Percentiles rank a stretch among this genome's conserved stretches.
These are phyloP conservation scores for Pelosia muscerda DNA, from an alignment of 2,888 invertebrate species.

Conservation along the genomic window DNA sequence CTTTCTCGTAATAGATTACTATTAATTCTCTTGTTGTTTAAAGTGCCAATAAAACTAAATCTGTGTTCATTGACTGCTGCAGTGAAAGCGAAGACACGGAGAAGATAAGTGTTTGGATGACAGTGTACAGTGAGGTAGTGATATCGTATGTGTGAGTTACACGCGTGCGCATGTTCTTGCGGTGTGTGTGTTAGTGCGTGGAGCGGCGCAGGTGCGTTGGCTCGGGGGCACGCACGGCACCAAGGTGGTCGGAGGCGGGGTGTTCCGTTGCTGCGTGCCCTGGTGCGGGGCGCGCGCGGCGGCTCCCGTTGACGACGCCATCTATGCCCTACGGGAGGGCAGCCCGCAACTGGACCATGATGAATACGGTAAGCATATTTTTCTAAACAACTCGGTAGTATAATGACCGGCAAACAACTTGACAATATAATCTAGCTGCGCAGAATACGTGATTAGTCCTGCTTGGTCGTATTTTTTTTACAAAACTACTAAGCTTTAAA, in stretches of 20 bases:
- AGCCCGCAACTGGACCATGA: constrained; percentile 75
- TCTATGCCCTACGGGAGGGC: constrained; percentile 79
- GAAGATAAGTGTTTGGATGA: constrained; percentile 18
- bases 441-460: no score
- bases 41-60: constrained; percentile 54
- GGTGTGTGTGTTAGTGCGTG: constrained; percentile 48
- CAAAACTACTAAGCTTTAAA: no score
- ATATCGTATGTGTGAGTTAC: constrained; percentile 44
- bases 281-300: constrained; percentile 92
- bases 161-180: constrained; percentile 29
- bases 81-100: constrained; percentile 12
- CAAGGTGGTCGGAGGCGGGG: constrained; percentile 91
- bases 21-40: constrained; percentile 46
- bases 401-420: no score
- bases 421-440: no score
- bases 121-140: constrained; percentile 48
- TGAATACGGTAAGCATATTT: constrained; percentile 71
- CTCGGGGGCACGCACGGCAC: constrained; percentile 76
- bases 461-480: no score
- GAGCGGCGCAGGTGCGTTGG: constrained; percentile 77
- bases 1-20: constrained; percentile 57
- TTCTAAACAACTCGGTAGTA: constrained; percentile 7
- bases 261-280: constrained; percentile 94
- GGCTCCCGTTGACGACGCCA: constrained; percentile 88
- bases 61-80: constrained; percentile 16